Evolutionary conservation across 2,888 invertebrate species (phyloP).

Genomic region (Globia sparganii): DNA sequence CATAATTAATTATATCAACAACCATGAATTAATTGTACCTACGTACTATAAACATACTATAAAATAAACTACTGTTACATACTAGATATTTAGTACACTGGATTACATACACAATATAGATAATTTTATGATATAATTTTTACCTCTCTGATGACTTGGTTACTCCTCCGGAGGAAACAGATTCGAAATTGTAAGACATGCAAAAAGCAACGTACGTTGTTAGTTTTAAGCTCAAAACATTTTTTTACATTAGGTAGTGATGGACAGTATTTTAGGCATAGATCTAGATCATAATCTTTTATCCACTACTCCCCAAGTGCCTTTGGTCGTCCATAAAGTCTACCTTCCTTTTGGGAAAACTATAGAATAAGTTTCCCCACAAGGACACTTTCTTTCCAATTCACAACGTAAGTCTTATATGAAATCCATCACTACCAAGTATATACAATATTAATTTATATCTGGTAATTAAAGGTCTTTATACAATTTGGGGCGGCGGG

Average conservation of each 20-base stretch:
- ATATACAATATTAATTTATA: slow-evolving; percentile 24
- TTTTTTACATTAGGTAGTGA: background rate
- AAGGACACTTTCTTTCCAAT: background rate
- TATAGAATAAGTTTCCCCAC: background rate
- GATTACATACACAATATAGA: slow-evolving; percentile 53
- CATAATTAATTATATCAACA: slow-evolving; percentile 49
- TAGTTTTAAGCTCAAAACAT: slow-evolving; percentile 76
- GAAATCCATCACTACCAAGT: slow-evolving; percentile 38
- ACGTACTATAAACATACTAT: slow-evolving; percentile 26
- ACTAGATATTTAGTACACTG: slow-evolving; percentile 41
- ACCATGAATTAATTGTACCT: slow-evolving; percentile 31
- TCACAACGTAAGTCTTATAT: background rate
- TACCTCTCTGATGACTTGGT: slow-evolving; percentile 91
- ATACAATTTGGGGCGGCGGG: slow-evolving; percentile 29
- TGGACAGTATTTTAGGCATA: slow-evolving; percentile 6
- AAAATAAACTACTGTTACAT: slow-evolving; percentile 40
- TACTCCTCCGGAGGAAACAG: slow-evolving; percentile 92
- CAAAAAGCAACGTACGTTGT: slow-evolving; percentile 91
- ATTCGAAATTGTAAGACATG: slow-evolving; percentile 93
- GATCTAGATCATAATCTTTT: background rate
- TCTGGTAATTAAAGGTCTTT: slow-evolving; percentile 17
- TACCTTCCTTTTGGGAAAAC: slow-evolving; percentile 2
- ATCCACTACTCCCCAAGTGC: background rate
- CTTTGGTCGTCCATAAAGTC: background rate
- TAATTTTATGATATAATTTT: slow-evolving; percentile 61